Base-by-base conservation (phyloP, 2,888 invertebrate genomes). In the Apotomis betuletana region DNA sequence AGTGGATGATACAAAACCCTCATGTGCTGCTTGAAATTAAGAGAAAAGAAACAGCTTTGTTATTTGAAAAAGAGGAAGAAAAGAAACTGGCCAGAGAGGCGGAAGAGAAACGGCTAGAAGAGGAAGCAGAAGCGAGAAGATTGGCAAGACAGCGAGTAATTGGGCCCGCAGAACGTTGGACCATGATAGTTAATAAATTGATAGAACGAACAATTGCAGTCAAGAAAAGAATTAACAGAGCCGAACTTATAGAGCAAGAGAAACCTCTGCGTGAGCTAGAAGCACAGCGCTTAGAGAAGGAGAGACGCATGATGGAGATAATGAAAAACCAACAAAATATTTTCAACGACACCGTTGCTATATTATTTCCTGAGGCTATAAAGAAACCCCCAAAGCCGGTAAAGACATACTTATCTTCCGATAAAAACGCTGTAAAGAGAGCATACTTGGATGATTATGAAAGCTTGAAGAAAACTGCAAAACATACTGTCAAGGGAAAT, bases 331-430 rank as follows among this genome's bases (percentile, higher is more conserved):
- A 95, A 74, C 94, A 94, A 75, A 90, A 89, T 5, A 94, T 96
- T 76, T 96, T 96, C 78, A 94, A 95, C 76, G 95, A 96, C 54
- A 95, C 95, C 0, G 94, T 96, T 0, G 94, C 94, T 8, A 93
- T 94, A 74, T 83, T 95, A 12, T 95, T 96, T 77, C 95, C 95
- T 0, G 95, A 95, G 80, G 94, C 94, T 46, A 89, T 94, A 51
- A 92, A 93, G 76, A 92, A 92, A 75, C 87, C 89, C 76, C 87
- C 87, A 15, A 87, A 88, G 75, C 81, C 86, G 4, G 89, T 91
- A 62, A 90, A 90, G 44, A 90, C 94, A 69, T 83, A 94, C 12
- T 85, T 94, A 0, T 81, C 91, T 2, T 90, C 92, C 10, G 84
- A 93, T 44, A 91, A 91, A 64, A 87, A 86, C 36, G 79, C 82